Base-by-base conservation (phyloP, 2,113 vertebrate species). In the Galeopterus variegatus region DNA sequence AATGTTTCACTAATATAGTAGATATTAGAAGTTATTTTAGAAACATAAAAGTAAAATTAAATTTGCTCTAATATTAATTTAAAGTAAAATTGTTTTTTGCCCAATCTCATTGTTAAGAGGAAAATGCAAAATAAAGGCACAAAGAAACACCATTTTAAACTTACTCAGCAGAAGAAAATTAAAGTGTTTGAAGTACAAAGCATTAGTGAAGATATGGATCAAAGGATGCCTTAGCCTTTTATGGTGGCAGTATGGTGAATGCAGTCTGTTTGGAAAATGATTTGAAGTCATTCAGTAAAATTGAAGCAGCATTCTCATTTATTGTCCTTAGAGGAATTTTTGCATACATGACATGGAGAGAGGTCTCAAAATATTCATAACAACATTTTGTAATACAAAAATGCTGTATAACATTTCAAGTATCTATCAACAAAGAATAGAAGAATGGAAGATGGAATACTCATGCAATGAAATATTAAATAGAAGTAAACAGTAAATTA, bases 61-160 rank as follows among this genome's bases (percentile, higher is more conserved):
- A 70, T 93, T 88, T 62, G 2, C 4, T 89, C 10, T 83, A 94
- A 52, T 67, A 65, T 33, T 64, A 84, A 81, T 52, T 85, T 64
- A 72, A 95, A 87, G 76, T 80, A 36, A 79, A 93, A 72, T 64
- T 36, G 93, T 52, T 48, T 79, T 88, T 67, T 88, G 1, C 23
- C 54, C 41, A 75, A 76, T 6, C 0, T 33, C 2, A 69, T 18
- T 70, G 8, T 64, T 70, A 70, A 72, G 45, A 64, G 15, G 13
- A 64, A 95, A 45, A 72, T 72, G 5, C 0, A 69, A 73, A 54
- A n/a, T 83, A 77, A 84, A 83, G n/a, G 48, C 4, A 75, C 2
- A 83, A 76, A 33, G 28, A 88, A 83, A 80, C 87, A 65, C 1
- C 50, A 82, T 70, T 62, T 81, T 50, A 72, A 41, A 23, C 12